Conservation (phyloP, 2,797 vertebrate species). For the Artibeus lituratus region DNA sequence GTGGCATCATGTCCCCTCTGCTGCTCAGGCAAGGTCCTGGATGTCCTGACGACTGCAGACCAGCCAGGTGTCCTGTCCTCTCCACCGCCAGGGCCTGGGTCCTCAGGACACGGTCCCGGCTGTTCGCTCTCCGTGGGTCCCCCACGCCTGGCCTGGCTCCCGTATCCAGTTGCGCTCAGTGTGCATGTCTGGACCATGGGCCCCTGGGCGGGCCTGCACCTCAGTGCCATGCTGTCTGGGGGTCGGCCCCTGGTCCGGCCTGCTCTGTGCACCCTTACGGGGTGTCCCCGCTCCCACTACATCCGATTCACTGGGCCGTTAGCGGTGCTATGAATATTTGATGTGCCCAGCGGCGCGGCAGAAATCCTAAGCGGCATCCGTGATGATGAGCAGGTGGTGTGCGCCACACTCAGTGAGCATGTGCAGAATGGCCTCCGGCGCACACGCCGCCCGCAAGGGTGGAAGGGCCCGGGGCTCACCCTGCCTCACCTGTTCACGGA, state of each 20-base stretch:
- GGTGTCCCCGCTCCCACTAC: accelerated
- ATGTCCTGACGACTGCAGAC: too few species aligned
- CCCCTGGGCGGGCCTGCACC: background rate
- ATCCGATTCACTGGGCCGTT: background rate
- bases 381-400: accelerated
- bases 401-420: accelerated
- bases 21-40: background rate
- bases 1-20: background rate
- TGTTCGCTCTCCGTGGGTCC: background rate
- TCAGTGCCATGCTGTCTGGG: background rate
- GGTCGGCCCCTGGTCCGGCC: background rate
- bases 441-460: background rate
- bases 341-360: background rate
- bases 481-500: accelerated
- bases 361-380: background rate
- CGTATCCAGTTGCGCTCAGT: background rate
- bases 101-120: background rate
- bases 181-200: background rate
- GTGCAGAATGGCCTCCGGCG: background rate
- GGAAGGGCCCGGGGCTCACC: background rate
- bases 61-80: background rate
- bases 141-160: background rate
- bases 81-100: background rate
- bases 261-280: background rate
- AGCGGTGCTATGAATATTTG: background rate